These are phyloP conservation scores for Poecile montanus DNA, from an alignment of 2,797 vertebrate species.

Conservation along the genomic window DNA sequence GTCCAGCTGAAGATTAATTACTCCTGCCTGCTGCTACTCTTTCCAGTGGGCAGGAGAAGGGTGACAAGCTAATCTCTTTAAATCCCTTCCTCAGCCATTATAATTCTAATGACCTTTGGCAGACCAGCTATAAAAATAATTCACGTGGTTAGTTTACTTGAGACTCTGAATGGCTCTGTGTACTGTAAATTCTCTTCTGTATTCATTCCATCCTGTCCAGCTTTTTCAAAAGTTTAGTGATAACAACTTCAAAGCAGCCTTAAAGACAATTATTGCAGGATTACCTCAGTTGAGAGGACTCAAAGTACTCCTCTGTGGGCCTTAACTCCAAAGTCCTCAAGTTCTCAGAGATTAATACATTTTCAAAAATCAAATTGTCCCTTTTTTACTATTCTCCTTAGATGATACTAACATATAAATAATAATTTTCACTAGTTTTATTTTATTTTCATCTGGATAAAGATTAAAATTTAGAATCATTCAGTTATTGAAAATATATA, in stretches of 20 bases:
- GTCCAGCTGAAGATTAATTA: background rate
- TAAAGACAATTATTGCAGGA: background rate
- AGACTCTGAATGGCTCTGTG: background rate
- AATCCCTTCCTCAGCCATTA: background rate
- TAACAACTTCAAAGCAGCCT: background rate
- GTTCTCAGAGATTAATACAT: background rate
- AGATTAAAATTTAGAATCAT: background rate
- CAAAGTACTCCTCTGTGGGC: background rate
- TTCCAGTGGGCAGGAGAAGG: background rate
- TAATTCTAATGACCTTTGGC: background rate
- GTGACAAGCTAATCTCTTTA: background rate
- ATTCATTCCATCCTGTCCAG: background rate
- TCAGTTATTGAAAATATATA: background rate
- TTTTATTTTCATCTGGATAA: background rate
- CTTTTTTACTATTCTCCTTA: background rate
- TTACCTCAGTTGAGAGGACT: background rate
- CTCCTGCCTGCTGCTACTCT: background rate
- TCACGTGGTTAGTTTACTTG: background rate
- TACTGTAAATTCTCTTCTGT: background rate
- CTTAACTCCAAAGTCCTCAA: background rate
- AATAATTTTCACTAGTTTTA: background rate
- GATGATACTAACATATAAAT: background rate
- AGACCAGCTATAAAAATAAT: background rate
- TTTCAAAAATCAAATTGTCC: background rate
- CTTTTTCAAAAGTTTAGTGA: slow-evolving; percentile 32